Evolutionary conservation across 1,140 invertebrate species (phyloP), one percentile per base, ranked within the genome.

Genomic region (Drosophila subpulchrella): DNA sequence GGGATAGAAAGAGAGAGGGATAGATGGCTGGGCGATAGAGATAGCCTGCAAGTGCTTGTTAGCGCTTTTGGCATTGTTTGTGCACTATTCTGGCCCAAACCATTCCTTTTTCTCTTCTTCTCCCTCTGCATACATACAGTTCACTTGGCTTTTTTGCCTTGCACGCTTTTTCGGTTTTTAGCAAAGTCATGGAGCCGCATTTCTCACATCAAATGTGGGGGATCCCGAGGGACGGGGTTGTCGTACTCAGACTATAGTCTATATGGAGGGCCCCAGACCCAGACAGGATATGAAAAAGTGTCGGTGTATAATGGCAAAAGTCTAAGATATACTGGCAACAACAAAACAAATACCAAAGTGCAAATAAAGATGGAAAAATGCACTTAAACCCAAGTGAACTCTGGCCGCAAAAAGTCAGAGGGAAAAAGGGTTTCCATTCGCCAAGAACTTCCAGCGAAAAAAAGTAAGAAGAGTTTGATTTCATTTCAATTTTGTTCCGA

Each of bases 221-320:
- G 47, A 57, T 27, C 17, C 44, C 13, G 3, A 8, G n/a, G 53
- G 39, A 17, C 38, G 59, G 62, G 75, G 51, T 60, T 32, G 48
- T 68, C 71, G 44, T 42, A 84, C 75, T 80, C 63, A 66, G 76
- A 77, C 80, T 68, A 71, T 56, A 83, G 75, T 57, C 44, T 48
- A 32, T 58, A 44, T 44, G 41, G 44, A 39, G 63, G 63, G 42
- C 62, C 62, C 63, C 79, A 89, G 84, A 88, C 79, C 32, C 32
- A 89, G 84, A 88, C 84, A 88, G 84, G 84, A 88, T 88, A 88
- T 88, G 84, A 89, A 88, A 83, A 89, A 88, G 78, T 86, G 82
- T 86, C 82, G 82, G 82, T 81, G 70, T 86, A 85, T 81, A 84
- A 84, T 85, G 81, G 66, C 57, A 56, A 70, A 51, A 75, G 57